phyloP scores from a whole-genome alignment of 2,888 invertebrate genomes.

The Microplitis deprimator region DNA sequence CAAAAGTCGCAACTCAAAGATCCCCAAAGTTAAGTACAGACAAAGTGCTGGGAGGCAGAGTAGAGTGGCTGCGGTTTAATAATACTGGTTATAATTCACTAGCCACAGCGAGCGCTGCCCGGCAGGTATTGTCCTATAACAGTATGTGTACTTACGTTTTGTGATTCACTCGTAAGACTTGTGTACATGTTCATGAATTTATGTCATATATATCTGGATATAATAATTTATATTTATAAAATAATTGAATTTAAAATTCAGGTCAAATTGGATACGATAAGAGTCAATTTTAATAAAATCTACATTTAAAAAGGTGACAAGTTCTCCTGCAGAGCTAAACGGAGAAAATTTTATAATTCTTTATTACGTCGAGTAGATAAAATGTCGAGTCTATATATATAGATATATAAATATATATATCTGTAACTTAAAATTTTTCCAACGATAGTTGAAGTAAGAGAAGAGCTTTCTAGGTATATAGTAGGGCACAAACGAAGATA shows the following conservation, averaged over 20 bases:
- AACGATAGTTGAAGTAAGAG: conserved; percentile 10
- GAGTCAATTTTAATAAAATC: too few relatives aligned
- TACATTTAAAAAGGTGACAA: neutral
- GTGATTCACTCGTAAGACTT: neutral
- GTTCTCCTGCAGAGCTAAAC: neutral
- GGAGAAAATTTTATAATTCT: neutral
- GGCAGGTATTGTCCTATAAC: conserved; percentile 59
- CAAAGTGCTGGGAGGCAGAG: conserved; percentile 45
- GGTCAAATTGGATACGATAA: too few relatives aligned
- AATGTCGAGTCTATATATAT: neutral
- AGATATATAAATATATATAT: neutral
- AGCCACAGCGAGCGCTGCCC: conserved; percentile 60
- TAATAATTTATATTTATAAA: neutral
- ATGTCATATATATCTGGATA: neutral
- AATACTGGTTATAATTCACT: conserved; percentile 62
- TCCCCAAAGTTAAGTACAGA: conserved; percentile 11
- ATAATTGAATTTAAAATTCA: neutral
- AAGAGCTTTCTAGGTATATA: neutral
- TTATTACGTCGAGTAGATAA: neutral
- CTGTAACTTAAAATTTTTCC: neutral
- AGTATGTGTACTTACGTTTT: conserved; percentile 25
- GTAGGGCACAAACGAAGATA: conserved; percentile 15
- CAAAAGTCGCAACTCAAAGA: neutral
- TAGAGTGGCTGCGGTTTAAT: conserved; percentile 54
- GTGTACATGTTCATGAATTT: neutral